Conservation (phyloP, 2,113 vertebrate genomes). For the Hiodon tergisus region DNA sequence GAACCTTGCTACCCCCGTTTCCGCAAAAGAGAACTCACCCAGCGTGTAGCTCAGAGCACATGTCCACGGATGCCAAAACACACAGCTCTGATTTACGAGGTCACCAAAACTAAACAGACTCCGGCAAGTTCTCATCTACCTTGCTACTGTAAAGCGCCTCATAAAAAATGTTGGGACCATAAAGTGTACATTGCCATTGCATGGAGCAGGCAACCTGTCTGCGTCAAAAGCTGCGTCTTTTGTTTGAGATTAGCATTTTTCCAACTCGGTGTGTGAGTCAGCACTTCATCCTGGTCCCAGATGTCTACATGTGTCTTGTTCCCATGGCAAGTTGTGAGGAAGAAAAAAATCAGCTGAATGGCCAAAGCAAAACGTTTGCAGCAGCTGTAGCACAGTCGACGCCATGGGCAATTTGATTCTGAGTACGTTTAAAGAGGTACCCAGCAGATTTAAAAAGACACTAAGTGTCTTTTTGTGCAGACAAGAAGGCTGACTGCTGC, state of each 20-base stretch:
- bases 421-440: background rate
- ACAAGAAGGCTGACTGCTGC: no score
- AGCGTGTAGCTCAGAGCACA: background rate
- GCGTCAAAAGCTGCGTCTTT: background rate
- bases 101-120: background rate
- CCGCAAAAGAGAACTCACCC: background rate
- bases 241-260: background rate
- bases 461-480: no score
- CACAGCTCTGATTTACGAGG: slow-evolving; percentile 5
- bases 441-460: no score
- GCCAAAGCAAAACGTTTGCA: background rate
- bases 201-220: background rate
- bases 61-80: background rate
- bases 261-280: background rate
- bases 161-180: background rate
- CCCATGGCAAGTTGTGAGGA: background rate
- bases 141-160: background rate
- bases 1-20: background rate
- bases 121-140: background rate
- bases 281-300: background rate
- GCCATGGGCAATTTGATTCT: background rate
- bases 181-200: background rate
- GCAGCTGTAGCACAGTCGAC: background rate
- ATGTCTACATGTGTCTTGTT: background rate
- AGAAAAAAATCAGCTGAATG: background rate